These are phyloP conservation scores for Leptura quadrifasciata DNA, from an alignment of 2,888 invertebrate genomes.

Conservation along the genomic window DNA sequence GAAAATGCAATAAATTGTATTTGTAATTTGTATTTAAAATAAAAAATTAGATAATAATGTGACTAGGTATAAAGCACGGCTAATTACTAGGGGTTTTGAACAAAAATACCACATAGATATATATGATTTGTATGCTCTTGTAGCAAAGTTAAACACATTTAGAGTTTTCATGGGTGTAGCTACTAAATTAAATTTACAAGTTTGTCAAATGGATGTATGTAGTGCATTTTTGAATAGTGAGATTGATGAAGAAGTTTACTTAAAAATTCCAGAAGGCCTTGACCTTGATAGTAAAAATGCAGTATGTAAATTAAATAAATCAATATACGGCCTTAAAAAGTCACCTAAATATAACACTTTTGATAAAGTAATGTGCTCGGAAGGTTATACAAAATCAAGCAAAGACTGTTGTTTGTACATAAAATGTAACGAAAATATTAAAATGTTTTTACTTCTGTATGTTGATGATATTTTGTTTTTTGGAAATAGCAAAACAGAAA, in stretches of 20 bases:
- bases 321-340: conserved; percentile 55
- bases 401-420: neutral
- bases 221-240: conserved; percentile 55
- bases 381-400: too few relatives aligned
- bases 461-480: neutral
- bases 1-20: neutral
- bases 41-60: neutral
- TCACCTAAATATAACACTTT: conserved; percentile 50
- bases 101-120: neutral
- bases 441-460: too few relatives aligned
- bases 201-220: conserved; percentile 55
- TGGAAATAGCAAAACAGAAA: neutral
- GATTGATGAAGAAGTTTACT: conserved; percentile 54
- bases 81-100: neutral
- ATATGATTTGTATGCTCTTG: neutral
- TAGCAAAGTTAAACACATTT: conserved; percentile 74
- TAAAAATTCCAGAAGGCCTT: conserved; percentile 48
- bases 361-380: conserved; percentile 46
- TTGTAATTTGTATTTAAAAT: neutral
- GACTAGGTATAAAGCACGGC: conserved; percentile 1
- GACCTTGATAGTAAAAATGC: conserved; percentile 27
- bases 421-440: too few relatives aligned
- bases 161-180: conserved; percentile 66
- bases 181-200: conserved; percentile 26
- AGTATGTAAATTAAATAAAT: conserved; percentile 51